Evolutionary conservation across 2,888 invertebrate genomes (phyloP), one percentile per base, ranked within the genome.

Genomic region (Phytoseiulus persimilis): DNA sequence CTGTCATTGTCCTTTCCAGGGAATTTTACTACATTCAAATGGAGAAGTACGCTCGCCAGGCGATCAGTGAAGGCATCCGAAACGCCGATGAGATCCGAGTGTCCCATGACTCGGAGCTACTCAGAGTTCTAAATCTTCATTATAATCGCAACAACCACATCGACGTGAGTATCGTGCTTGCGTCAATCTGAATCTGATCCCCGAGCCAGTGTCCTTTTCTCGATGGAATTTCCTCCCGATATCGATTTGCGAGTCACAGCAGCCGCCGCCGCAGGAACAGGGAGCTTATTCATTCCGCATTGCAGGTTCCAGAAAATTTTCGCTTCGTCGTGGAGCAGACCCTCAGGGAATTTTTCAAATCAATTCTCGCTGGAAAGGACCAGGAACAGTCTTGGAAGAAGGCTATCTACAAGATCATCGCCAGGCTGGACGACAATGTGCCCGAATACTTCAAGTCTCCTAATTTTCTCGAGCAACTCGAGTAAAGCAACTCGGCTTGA

Each of bases 11-110:
- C 92, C 91, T 92, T 94, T 94, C 89, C 95, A 99, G 99, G 94
- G 99, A 99, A 94, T 99, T 99, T 95, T 99, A 98, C 95, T 99
- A 99, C 94, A 99, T 99, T 93, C 99, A 99, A 94, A 99, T 99
- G 99, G 99, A 99, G 94, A 99, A 99, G 94, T 99, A 98, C 94
- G 99, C 99, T 91, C 95, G 99, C 92, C 98, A 99, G 94, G 97
- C 98, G 89, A 96, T 99, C 92, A 97, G 97, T 92, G 99, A 99
- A 94, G 99, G 99, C 91, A 95, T 97, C 92, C 97, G 97, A 93
- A 95, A 95, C 92, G 95, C 96, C 32, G 98, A 98, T 91, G 98
- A 99, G 92, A 94, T 99, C 90, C 96, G 96, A 93, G 98, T 99
- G 90, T 96, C 96, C 91, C 95, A 95, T 90, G 99, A 99, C 94